Evolutionary conservation across 2,113 vertebrate species (phyloP).

Genomic region (Callorhinus ursinus): DNA sequence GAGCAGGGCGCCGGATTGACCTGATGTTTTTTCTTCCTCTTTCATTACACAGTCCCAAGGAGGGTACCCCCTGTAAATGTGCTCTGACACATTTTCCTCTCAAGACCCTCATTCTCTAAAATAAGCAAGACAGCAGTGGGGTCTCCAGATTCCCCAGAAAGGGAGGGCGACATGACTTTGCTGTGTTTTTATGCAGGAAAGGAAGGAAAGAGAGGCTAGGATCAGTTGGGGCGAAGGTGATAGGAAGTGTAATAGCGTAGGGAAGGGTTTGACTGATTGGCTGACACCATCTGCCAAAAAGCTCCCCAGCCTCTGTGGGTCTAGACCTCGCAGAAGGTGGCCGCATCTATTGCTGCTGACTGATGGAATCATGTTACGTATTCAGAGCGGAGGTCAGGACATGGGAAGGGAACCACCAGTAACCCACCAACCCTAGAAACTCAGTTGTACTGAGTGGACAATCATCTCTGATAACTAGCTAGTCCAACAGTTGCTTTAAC

Average conservation of each 20-base stretch:
- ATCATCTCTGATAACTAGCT: neutral
- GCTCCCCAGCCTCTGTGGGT: neutral
- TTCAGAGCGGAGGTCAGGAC: neutral
- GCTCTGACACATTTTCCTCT: neutral
- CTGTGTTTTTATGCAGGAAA: neutral
- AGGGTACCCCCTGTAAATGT: neutral
- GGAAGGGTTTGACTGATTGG: neutral
- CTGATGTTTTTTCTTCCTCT: neutral
- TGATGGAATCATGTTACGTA: neutral
- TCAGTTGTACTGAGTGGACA: neutral
- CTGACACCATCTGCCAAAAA: neutral
- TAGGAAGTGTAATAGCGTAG: neutral
- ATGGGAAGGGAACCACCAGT: neutral
- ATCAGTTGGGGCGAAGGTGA: neutral
- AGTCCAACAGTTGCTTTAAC: neutral
- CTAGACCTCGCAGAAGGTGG: neutral
- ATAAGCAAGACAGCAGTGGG: neutral
- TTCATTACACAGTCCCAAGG: neutral
- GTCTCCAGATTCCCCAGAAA: constrained; percentile 6
- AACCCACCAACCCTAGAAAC: neutral
- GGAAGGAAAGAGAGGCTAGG: neutral
- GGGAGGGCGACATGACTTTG: neutral
- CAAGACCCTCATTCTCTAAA: neutral
- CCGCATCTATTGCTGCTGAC: neutral
- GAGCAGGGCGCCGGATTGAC: neutral